Evolutionary conservation across 2,797 vertebrate genomes (phyloP), one percentile per base, ranked within the genome.

Genomic region (Cyclura pinguis): DNA sequence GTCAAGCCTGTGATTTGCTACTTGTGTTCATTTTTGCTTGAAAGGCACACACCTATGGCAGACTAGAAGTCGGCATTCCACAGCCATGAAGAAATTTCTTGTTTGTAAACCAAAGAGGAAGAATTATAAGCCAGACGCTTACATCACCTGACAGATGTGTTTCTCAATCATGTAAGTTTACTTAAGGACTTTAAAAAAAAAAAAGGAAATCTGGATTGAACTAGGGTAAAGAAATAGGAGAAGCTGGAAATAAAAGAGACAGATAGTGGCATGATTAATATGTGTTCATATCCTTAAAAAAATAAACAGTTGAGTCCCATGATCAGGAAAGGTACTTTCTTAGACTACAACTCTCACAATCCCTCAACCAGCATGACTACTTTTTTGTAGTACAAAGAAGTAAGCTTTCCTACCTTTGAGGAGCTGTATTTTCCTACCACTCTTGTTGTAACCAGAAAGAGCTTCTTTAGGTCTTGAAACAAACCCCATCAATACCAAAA

Each of bases 381-480:
- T 29, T 67, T 29, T 69, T 69, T 12, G 10, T 32, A 29, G 7
- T 32, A 69, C 67, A 69, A 32, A 69, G 67, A 69, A 3, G 9
- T 69, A 10, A 69, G 67, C 32, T 69, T 69, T 32, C 3, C 59
- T 62, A 62, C 2, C 4, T 62, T 29, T 69, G 29, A 29, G 29
- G 6, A 69, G 29, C 94, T 83, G 0, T 7, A 92, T 72, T 80
- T 95, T 88, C 88, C 80, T 83, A 67, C 93, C 96, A 94, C 97
- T 96, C 96, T 94, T 67, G 24, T 83, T 80, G 67, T 47, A 87
- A 83, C 8, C 59, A 86, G n/a, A 62, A 91, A 77, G 29, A 42
- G 94, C 96, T 95, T 97, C 97, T 98, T 98, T 97, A 96, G 88
- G 96, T 97, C 97, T 98, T 97, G 96, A 97, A 97, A 96, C 96